Evolutionary conservation across 2,888 invertebrate species (phyloP).

Genomic region (Hofmannophila pseudospretella): DNA sequence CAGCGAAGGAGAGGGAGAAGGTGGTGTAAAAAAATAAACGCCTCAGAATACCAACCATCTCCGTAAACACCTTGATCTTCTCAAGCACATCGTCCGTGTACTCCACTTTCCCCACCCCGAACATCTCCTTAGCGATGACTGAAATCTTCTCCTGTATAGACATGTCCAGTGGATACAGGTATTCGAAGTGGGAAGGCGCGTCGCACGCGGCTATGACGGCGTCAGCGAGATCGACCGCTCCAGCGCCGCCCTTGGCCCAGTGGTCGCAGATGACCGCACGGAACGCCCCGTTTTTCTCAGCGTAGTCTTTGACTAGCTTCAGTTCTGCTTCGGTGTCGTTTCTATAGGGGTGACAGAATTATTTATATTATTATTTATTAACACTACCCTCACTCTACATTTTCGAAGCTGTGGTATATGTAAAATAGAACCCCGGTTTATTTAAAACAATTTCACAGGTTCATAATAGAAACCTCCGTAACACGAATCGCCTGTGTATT

Average conservation of each 20-base stretch:
- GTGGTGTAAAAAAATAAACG: too few species aligned
- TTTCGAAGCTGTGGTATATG: too few species aligned
- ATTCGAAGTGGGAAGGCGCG: conserved; percentile 78
- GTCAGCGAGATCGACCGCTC: conserved; percentile 90
- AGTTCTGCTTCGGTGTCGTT: conserved; percentile 92
- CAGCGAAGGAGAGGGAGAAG: too few species aligned
- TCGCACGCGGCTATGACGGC: conserved; percentile 90
- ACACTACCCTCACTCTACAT: too few species aligned
- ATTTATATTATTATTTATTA: too few species aligned
- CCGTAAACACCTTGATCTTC: conserved; percentile 83
- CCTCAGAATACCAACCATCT: conserved; percentile 75
- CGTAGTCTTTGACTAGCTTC: conserved; percentile 84
- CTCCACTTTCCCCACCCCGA: conserved; percentile 94
- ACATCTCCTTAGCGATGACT: conserved; percentile 94
- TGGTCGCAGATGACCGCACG: conserved; percentile 92
- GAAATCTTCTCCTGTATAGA: conserved; percentile 92
- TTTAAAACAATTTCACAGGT: too few species aligned
- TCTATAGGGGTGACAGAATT: too few species aligned
- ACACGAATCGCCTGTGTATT: too few species aligned
- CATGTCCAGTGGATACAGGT: conserved; percentile 83
- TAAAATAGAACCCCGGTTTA: too few species aligned
- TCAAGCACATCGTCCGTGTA: conserved; percentile 84
- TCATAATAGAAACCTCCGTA: too few species aligned
- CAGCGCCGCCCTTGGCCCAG: conserved; percentile 93
- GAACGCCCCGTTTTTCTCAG: conserved; percentile 88